Conservation (phyloP, 2,113 vertebrate genomes). For the Engystomops pustulosus region DNA sequence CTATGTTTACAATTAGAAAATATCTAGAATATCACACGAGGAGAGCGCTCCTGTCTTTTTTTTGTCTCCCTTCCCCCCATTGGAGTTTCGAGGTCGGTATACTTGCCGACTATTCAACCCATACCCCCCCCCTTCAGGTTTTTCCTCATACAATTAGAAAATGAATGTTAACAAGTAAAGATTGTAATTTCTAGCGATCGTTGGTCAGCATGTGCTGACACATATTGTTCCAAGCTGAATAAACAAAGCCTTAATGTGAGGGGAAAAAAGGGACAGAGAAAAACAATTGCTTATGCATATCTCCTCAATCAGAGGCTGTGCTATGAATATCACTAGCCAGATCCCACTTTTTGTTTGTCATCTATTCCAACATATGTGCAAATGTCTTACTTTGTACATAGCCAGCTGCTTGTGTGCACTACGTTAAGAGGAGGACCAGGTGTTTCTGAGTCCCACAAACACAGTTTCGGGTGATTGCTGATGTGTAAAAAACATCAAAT, state of each 20-base stretch:
- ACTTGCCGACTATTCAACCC: too few species aligned
- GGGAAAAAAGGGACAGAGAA: not conserved
- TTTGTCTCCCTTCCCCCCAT: too few species aligned
- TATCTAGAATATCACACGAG: too few species aligned
- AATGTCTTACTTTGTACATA: conserved; percentile 56
- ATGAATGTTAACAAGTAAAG: not conserved
- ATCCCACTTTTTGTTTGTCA: conserved; percentile 47
- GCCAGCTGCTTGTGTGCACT: conserved; percentile 54
- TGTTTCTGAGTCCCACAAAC: conserved; percentile 55
- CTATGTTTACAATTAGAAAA: too few species aligned
- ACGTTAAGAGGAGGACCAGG: conserved; percentile 59
- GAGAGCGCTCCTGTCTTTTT: too few species aligned
- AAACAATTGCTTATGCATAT: not conserved
- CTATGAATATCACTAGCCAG: conserved; percentile 41
- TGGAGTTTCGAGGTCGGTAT: too few species aligned
- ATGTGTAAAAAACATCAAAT: conserved; percentile 58
- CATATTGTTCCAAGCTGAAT: not conserved
- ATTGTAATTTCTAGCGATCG: not conserved
- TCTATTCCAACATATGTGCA: conserved; percentile 51
- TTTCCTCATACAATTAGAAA: too few species aligned
- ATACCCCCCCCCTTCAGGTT: too few species aligned
- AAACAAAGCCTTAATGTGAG: too few species aligned
- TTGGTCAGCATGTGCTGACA: not conserved
- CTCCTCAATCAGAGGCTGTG: not conserved
- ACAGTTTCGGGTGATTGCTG: conserved; percentile 53